Percentiles rank a stretch among this genome's conserved stretches.
Evolutionary conservation across 2,113 vertebrate species (phyloP).

Genomic region (Calypte anna): DNA sequence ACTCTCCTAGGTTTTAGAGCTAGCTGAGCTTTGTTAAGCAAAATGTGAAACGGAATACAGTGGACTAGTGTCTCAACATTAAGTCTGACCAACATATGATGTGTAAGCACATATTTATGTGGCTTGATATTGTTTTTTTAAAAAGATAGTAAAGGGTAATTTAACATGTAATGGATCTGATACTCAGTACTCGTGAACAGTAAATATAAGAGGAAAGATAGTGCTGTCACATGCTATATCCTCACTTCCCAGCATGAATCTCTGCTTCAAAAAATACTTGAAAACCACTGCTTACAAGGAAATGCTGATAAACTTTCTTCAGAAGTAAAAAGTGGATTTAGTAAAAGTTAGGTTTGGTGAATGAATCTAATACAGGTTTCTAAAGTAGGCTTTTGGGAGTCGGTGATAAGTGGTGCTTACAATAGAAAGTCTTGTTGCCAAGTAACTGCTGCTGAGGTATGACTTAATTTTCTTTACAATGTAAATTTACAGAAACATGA

Average conservation of each 20-base stretch:
- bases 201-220: not conserved
- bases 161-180: not conserved
- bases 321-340: not conserved
- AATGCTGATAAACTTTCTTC: not conserved
- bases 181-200: not conserved
- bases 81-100: not conserved
- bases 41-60: not conserved
- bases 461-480: not conserved
- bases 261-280: not conserved
- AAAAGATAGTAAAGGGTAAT: not conserved
- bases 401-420: not conserved
- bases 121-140: not conserved
- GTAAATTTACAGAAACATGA: not conserved
- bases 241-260: not conserved
- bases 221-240: not conserved
- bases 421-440: not conserved
- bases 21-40: not conserved
- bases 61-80: not conserved
- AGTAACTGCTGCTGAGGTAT: not conserved
- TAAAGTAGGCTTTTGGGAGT: not conserved
- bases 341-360: not conserved
- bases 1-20: not conserved
- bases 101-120: not conserved
- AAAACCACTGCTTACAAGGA: not conserved
- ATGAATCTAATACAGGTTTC: not conserved